Evolutionary conservation across 2,888 invertebrate species (phyloP), one percentile per base, ranked within the genome.

Genomic region (Morpho achilles): DNA sequence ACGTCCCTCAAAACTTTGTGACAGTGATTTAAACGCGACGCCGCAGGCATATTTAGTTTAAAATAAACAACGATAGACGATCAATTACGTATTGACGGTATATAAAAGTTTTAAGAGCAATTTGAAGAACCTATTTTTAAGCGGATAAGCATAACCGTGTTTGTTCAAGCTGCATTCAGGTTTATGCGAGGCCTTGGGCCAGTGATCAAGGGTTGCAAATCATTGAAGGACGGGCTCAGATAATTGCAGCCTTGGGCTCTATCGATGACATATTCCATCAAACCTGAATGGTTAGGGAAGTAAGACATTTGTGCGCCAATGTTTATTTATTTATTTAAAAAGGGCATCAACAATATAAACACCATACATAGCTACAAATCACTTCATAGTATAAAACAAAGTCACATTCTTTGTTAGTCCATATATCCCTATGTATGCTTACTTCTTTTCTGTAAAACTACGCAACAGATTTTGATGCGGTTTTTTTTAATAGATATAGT

Each of bases 191-290:
- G 79, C 84, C 79, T 62, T 67, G 67, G 82, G 84, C 82, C 69
- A 65, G 67, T 74, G 77, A 82, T 84, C 80, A 80, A 56, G 61
- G 61, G 73, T 70, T 70, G 75, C 86, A 88, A 86, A 87, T 87
- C 84, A 84, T 74, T 69, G 69, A 63, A 62, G 70, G 71, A 68
- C 70, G 71, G 75, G 75, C 71, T 67, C 68, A 70, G 59, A 73
- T 87, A 87, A 87, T 87, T 86, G 82, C 69, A 70, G 77, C 87
- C 82, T 62, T 59, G 61, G 79, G 87, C 75, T 56, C 58, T 61
- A 48, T 62, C 81, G 87, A 84, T 84, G 88, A 88, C 88, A 87
- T 82, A 84, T 84, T 83, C 84, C 81, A 80, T 84, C 86, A 81
- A 84, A 79, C 76, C 69, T 67, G 73, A 70, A 79, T 70, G 59